Evolutionary conservation across 2,113 vertebrate genomes (phyloP), one percentile per base, ranked within the genome.

Genomic region (Sceloporus undulatus): DNA sequence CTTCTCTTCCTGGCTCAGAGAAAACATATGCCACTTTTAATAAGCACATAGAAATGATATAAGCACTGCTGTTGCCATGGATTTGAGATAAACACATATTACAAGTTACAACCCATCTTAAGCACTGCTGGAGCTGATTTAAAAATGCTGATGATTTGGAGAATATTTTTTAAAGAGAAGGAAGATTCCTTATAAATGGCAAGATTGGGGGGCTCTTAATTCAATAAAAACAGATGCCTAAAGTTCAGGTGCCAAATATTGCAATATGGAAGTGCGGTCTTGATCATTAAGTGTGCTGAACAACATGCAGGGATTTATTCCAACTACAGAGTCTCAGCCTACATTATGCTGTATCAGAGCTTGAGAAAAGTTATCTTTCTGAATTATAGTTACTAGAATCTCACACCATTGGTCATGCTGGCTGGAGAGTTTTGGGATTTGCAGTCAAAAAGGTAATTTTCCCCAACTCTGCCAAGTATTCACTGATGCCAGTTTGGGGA

Each of bases 21-120:
- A 88, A 94, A 91, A 93, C 89, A 87, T 1, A 18, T 42, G 1
- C 13, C 42, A 71, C 80, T 34, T 40, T 85, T 91, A 84, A 27
- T 42, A 91, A 76, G 52, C 76, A 88, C 68, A 66, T 87, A 85
- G 84, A 65, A 25, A 42, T 78, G 23, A 40, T 81, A 62, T 42
- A 77, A 77, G 48, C 42, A 56, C 65, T 19, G 48, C 84, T 82
- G 79, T 90, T 86, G 74, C 48, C 48, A 86, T n/a, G 87, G 87
- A 82, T 79, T 82, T 87, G 90, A 93, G 34, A 86, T 1, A 76
- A 88, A 88, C 52, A 56, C 25, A 82, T 84, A 59, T 40, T 90
- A 42, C 2, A 88, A 81, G 77, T 52, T 74, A 73, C 5, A 79
- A 68, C 59, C n/a, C 42, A 34, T 29, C 59, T 83, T 77, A 83